These are phyloP conservation scores for Sakesphorus luctuosus DNA, from an alignment of 2,113 vertebrate species.

Conservation along the genomic window DNA sequence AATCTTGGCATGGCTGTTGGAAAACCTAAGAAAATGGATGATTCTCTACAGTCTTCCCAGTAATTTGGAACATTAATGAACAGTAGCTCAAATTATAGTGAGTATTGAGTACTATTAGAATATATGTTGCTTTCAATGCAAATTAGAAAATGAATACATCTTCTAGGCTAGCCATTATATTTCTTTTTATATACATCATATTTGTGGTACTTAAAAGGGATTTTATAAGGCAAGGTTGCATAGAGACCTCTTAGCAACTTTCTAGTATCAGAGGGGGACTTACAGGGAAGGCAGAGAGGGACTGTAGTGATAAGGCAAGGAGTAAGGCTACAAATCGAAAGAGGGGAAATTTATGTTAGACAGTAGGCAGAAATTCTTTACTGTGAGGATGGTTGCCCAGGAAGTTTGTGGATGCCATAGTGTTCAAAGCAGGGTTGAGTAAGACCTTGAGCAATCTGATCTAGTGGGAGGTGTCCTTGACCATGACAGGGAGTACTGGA, in stretches of 20 bases:
- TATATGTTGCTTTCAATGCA: not conserved
- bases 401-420: not conserved
- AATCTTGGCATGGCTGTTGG: not conserved
- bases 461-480: not conserved
- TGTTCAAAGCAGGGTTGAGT: not conserved
- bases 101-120: not conserved
- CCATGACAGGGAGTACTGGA: rapidly evolving
- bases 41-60: not conserved
- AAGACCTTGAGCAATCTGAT: not conserved
- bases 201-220: not conserved
- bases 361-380: not conserved
- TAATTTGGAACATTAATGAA: not conserved
- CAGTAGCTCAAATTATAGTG: not conserved
- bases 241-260: not conserved
- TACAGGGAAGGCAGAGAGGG: not conserved
- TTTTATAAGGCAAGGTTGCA: not conserved
- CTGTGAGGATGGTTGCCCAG: not conserved
- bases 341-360: not conserved
- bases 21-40: constrained; percentile 7
- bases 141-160: not conserved
- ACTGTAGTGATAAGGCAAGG: not conserved
- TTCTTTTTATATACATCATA: not conserved
- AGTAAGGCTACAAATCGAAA: not conserved
- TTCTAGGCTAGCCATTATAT: not conserved
- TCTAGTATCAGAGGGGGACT: not conserved